Evolutionary conservation across 2,113 vertebrate species (phyloP).

Genomic region (Myiagra hebetior): DNA sequence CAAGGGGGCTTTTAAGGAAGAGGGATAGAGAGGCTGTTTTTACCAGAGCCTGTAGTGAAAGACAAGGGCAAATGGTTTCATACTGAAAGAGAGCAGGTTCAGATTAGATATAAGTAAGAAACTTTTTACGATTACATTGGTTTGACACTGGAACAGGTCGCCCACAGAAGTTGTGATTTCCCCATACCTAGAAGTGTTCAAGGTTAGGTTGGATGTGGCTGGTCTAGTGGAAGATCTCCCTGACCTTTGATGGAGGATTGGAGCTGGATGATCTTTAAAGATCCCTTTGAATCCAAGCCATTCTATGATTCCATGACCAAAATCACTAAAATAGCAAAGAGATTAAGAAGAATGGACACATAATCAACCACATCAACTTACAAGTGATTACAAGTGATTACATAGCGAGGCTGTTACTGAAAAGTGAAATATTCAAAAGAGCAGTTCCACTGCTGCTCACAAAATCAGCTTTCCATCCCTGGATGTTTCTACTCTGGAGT

Average conservation of each 20-base stretch:
- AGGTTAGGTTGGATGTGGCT: background rate
- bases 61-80: background rate
- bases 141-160: background rate
- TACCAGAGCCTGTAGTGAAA: background rate
- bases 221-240: too few relatives aligned
- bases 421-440: background rate
- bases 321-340: background rate
- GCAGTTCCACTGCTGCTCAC: background rate
- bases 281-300: background rate
- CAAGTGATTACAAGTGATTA: background rate
- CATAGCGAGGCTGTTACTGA: background rate
- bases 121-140: fast-evolving
- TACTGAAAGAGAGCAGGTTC: background rate
- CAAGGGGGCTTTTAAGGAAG: background rate
- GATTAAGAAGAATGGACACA: background rate
- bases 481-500: background rate
- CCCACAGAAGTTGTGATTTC: background rate
- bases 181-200: background rate
- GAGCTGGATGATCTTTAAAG: background rate
- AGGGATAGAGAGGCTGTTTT: background rate
- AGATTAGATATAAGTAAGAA: background rate
- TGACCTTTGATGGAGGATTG: background rate
- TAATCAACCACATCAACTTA: background rate
- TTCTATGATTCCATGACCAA: background rate
- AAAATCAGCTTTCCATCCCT: background rate